Base-by-base conservation (phyloP, 1,140 invertebrate species). In the Araneus ventricosus region DNA sequence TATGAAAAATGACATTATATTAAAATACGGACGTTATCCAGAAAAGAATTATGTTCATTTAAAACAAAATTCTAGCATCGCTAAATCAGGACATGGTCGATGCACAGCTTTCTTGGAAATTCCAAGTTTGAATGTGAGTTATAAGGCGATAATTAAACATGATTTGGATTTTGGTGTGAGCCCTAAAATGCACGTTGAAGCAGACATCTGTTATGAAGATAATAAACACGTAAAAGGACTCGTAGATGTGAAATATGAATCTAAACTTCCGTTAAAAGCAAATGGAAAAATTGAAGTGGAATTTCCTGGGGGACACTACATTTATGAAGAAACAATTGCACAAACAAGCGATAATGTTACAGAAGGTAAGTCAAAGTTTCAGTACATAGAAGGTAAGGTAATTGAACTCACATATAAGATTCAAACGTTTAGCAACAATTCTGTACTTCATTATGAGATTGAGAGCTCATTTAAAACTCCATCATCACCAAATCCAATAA, bases 11-110 rank as follows among this genome's bases (percentile, higher is more conserved):
- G 88, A 93, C 52, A 37, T 93, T 10, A 90, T 67, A n/a, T 10
- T 93, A 41, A 93, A 90, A 63, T 86, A 86, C 27, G 95, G 96
- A 0, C 24, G 30, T 27, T 14, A 88, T 34, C 87, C 52, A n/a
- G 92, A 93, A 57, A 37, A 27, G 2, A 27, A 27, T 27, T 93
- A 89, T 52, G 27, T 93, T 24, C 59, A 8, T 8, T 10, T 84
- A 82, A 63, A 41, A 5, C 86, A 89, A 10, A 45, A 27, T 5
- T 57, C n/a, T 14, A 22, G 7, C 4, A 37, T 67, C 17, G 20
- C 39, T 7, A 20, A 5, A 34, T 22, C 24, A 17, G n/a, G 57
- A 14, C 34, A 1, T 30, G 52, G 86, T 22, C 45, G 89, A 41
- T 63, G 61, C 20, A 63, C 37, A 22, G 22, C 89, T 45, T 57